Evolutionary conservation across 23 tunicate genomes (phyloP).

Genomic region (Halocynthia aurantium): DNA sequence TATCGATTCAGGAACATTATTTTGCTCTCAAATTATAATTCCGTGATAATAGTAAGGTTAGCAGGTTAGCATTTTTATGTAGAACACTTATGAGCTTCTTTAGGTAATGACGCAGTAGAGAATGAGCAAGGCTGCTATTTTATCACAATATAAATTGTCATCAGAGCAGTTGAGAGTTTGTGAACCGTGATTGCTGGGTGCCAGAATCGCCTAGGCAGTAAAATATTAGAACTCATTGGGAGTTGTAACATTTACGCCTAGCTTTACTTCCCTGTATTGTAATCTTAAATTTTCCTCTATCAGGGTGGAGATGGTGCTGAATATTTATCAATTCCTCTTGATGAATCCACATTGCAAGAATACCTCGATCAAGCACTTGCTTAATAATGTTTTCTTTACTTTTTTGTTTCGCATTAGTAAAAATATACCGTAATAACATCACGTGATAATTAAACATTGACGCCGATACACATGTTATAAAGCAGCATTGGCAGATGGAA

Average conservation of each 20-base stretch:
- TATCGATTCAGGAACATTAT: background rate
- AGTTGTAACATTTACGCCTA: no score
- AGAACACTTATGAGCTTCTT: background rate
- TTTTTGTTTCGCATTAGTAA: no score
- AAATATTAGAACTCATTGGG: background rate
- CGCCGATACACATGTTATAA: no score
- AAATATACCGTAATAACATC: no score
- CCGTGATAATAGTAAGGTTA: background rate
- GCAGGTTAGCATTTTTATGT: no score
- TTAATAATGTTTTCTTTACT: no score
- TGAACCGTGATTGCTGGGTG: background rate
- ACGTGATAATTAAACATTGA: no score
- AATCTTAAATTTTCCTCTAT: background rate
- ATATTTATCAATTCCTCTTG: slow-evolving; percentile 47
- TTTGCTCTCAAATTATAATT: background rate
- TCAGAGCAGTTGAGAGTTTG: no score
- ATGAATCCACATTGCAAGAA: slow-evolving; percentile 46
- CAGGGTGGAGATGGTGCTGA: slow-evolving; percentile 69
- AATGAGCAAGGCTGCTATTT: background rate
- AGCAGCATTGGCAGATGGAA: no score
- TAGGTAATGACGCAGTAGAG: background rate
- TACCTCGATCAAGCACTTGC: slow-evolving; percentile 50
- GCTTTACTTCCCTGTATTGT: no score
- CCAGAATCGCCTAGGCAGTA: background rate
- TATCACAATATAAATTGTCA: no score